phyloP scores from a whole-genome alignment of 2,113 vertebrate genomes.

The Cynocephalus volans region DNA sequence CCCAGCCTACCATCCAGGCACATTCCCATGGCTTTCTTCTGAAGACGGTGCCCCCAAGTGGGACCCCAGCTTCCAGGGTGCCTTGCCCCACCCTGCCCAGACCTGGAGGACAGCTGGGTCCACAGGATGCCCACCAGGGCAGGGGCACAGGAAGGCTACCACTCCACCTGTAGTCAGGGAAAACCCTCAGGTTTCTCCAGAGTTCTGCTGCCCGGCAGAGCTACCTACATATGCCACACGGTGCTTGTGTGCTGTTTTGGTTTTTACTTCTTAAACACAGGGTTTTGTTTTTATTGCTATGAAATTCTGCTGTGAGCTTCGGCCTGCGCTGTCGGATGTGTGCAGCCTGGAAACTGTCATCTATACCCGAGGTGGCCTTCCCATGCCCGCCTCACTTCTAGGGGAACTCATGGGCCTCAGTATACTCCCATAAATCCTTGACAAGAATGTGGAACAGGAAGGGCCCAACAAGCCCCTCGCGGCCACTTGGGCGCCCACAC shows the following conservation, averaged over 20 bases:
- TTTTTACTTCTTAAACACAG: not conserved
- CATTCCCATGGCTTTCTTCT: too few relatives aligned
- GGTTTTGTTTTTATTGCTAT: not conserved
- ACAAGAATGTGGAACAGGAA: not conserved
- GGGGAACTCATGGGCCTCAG: too few relatives aligned
- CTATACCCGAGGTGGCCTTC: not conserved
- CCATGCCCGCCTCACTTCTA: fast-evolving
- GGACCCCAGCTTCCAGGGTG: too few relatives aligned
- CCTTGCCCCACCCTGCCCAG: not conserved
- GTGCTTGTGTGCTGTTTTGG: too few relatives aligned
- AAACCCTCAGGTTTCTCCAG: too few relatives aligned
- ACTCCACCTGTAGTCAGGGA: not conserved
- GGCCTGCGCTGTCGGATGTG: not conserved
- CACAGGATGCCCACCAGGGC: fast-evolving
- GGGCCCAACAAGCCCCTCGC: not conserved
- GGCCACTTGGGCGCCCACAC: too few relatives aligned
- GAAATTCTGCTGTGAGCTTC: not conserved
- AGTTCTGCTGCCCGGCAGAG: too few relatives aligned
- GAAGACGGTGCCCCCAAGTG: not conserved
- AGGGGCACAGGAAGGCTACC: not conserved
- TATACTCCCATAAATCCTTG: not conserved
- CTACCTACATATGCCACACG: too few relatives aligned
- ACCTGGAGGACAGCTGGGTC: not conserved
- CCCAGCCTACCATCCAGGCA: not conserved
- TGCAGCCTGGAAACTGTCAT: not conserved